Evolutionary conservation across 1,140 invertebrate genomes (phyloP).

Genomic region (Brachionus koreanus): DNA sequence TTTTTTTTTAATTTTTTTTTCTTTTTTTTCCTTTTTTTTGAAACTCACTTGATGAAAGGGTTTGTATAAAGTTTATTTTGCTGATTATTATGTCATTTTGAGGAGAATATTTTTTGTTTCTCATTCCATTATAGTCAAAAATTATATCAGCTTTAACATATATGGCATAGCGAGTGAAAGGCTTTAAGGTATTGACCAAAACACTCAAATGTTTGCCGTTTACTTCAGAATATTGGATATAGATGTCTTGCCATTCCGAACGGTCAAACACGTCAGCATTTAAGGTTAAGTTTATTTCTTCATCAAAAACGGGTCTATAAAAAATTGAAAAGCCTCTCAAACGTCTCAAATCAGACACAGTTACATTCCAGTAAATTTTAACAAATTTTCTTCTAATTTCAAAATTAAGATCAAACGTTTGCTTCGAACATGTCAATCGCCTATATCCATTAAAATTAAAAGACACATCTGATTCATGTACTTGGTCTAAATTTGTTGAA

Average conservation of each 20-base stretch:
- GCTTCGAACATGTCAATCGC: conserved; percentile 2
- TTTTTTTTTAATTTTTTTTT: neutral
- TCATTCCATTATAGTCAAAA: neutral
- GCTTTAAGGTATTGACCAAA: neutral
- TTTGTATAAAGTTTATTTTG: neutral
- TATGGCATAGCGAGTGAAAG: neutral
- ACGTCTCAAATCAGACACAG: neutral
- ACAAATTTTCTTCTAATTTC: neutral
- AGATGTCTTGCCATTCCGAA: neutral
- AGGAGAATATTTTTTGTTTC: neutral
- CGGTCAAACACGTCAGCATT: neutral
- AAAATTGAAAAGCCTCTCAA: neutral
- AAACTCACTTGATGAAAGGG: neutral
- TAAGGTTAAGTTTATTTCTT: neutral
- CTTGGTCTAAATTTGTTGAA: neutral
- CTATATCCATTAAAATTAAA: conserved; percentile 35
- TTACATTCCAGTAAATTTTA: neutral
- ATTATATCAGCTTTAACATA: conserved; percentile 27
- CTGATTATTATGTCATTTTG: conserved; percentile 22
- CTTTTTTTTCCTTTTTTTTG: neutral
- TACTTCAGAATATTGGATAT: neutral
- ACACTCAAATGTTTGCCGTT: neutral
- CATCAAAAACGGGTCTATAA: neutral
- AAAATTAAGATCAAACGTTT: neutral
- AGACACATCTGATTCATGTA: conserved; percentile 22